These are phyloP conservation scores for Todiramphus saurophagus DNA, from an alignment of 2,113 vertebrate species.

Conservation along the genomic window DNA sequence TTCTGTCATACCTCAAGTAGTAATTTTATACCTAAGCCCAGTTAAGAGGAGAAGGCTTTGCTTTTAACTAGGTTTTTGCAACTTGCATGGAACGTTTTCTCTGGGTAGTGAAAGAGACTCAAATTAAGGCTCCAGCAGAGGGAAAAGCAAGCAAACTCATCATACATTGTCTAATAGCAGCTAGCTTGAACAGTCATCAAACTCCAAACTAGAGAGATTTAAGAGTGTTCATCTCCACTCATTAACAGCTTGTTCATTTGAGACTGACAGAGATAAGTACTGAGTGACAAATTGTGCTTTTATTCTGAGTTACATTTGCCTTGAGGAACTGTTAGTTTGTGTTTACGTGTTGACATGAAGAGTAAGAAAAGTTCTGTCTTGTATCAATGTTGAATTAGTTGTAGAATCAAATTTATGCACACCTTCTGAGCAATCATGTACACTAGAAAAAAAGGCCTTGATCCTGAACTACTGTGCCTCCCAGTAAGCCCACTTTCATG, in stretches of 20 bases:
- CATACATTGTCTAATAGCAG: neutral
- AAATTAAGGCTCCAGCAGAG: neutral
- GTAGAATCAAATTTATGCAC: neutral
- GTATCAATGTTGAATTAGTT: neutral
- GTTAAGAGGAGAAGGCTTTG: neutral
- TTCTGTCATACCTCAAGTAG: neutral
- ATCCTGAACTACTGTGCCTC: neutral
- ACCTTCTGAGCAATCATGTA: neutral
- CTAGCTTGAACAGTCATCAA: neutral
- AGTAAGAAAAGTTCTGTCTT: neutral
- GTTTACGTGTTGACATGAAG: neutral
- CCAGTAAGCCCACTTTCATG: neutral
- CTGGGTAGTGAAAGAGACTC: neutral
- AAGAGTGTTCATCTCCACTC: neutral
- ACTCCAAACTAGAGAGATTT: neutral
- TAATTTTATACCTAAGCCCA: neutral
- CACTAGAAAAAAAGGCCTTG: neutral
- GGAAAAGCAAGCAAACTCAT: neutral
- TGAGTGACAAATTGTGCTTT: neutral
- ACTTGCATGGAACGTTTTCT: neutral
- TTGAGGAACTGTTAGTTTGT: neutral
- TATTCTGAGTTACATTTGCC: neutral
- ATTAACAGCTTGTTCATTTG: neutral
- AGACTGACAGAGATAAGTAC: neutral
- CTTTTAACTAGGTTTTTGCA: neutral